Base-by-base conservation (phyloP, 1,140 invertebrate species). In the Triops cancriformis region DNA sequence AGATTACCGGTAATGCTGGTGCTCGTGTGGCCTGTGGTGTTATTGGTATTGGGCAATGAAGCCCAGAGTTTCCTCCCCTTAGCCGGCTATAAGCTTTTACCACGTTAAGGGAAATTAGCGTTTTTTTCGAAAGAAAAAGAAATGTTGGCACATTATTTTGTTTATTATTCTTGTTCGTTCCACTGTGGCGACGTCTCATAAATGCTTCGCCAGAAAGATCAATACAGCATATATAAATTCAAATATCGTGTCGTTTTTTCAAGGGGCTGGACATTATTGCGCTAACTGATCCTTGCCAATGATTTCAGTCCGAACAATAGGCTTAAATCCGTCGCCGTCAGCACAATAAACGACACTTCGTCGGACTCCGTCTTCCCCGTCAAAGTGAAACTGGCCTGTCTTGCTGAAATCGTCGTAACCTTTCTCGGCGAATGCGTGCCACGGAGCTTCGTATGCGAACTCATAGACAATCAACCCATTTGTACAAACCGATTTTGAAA, bases 1-100 rank as follows among this genome's bases (percentile, higher is more conserved):
- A 93, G 85, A 94, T 93, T 14, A 99, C 97, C 75, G 98, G 98
- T 41, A 99, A 99, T 87, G 97, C 98, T 80, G 98, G 98, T 5
- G 95, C 91, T 76, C 90, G 98, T 81, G 87, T 97, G 79, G 97
- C 95, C 26, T 99, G 98, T 84, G 97, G 97, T 77, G 94, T 99
- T n/a, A 97, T 99, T 86, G 98, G 96, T 26, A 73, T 77, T 18
- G 64, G 27, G n/a, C 27, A 76, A 43, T 76, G 41, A 31, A 41
- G 37, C 74, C 37, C 7, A 10, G 26, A 43, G 37, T 45, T 41
- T 43, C 37, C 26, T 76, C 18, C n/a, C 28, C 1, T 12, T 26
- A 76, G 45, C 74, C 74, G 11, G 37, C 37, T 43, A 76, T 27
- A 76, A 26, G 37, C 18, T 41, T 42, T 26, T 76, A n/a, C 14